Percentiles rank a stretch among this genome's conserved stretches.
These are phyloP conservation scores for Micronycteris hirsuta DNA, from an alignment of 2,113 vertebrate genomes.

Conservation along the genomic window DNA sequence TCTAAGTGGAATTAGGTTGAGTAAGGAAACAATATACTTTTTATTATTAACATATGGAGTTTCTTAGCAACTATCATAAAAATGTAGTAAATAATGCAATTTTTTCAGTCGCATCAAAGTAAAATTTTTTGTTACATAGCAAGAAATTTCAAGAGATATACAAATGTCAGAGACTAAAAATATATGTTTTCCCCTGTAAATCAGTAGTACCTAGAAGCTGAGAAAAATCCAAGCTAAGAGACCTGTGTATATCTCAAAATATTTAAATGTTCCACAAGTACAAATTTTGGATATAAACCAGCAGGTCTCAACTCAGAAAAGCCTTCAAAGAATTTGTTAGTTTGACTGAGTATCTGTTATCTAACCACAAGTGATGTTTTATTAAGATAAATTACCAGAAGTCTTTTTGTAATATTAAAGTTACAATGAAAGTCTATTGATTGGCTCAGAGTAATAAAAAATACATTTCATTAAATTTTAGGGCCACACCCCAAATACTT, in stretches of 20 bases:
- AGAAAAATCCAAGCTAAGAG: background rate
- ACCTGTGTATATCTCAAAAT: background rate
- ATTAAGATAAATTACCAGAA: background rate
- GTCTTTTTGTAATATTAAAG: background rate
- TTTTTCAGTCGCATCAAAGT: background rate
- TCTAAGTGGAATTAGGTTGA: background rate
- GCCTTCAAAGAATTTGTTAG: background rate
- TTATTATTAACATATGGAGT: background rate
- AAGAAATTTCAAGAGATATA: background rate
- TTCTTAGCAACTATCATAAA: slow-evolving; percentile 4
- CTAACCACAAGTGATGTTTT: background rate
- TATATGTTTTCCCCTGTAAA: background rate
- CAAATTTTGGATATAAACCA: background rate
- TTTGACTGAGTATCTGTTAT: background rate
- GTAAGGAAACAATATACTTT: background rate
- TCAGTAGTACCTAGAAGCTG: background rate
- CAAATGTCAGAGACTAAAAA: background rate
- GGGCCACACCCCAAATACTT: background rate
- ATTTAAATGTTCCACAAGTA: background rate
- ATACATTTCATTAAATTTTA: background rate
- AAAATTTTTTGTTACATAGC: background rate
- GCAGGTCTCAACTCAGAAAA: background rate
- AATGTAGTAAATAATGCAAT: background rate
- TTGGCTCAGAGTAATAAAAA: background rate
- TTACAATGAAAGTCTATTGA: background rate